phyloP scores from a whole-genome alignment of 1,140 invertebrate species.

The Macrobrachium rosenbergii region DNA sequence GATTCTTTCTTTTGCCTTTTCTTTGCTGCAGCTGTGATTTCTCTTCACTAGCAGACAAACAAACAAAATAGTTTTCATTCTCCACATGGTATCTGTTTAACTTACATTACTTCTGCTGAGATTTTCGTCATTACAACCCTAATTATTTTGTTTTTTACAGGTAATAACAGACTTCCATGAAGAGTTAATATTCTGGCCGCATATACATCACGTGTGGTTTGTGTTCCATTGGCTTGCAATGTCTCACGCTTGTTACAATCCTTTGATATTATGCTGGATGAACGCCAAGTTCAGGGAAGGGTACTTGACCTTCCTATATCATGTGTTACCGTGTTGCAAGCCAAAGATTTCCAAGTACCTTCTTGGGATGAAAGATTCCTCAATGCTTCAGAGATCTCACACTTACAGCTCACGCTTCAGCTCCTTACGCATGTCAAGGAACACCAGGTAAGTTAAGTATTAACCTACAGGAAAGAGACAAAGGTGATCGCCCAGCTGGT shows the following conservation, averaged over 20 bases:
- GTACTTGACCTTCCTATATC: slow-evolving; percentile 28
- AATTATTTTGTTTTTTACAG: slow-evolving; percentile 8
- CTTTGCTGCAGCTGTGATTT: too few species aligned
- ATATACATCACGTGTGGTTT: slow-evolving; percentile 67
- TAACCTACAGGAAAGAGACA: too few species aligned
- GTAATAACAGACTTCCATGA: slow-evolving; percentile 39
- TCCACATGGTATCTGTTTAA: too few species aligned
- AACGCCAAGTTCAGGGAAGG: slow-evolving; percentile 72
- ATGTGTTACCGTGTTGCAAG: slow-evolving; percentile 35
- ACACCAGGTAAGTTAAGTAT: neutral
- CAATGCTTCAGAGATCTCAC: slow-evolving; percentile 25
- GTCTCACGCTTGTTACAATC: slow-evolving; percentile 73
- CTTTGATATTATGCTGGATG: slow-evolving; percentile 74
- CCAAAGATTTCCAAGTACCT: neutral
- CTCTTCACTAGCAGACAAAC: too few species aligned
- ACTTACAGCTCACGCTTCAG: slow-evolving; percentile 43
- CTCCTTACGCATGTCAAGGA: neutral
- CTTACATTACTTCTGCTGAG: neutral
- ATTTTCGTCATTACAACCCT: neutral
- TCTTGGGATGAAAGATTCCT: slow-evolving; percentile 14
- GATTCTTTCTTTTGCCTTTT: too few species aligned
- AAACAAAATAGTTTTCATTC: too few species aligned
- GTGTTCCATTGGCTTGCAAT: slow-evolving; percentile 66
- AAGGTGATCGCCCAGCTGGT: neutral
- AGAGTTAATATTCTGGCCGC: slow-evolving; percentile 1